Evolutionary conservation across 2,113 vertebrate species (phyloP), one percentile per base, ranked within the genome.

Genomic region (Seriola rivoliana): DNA sequence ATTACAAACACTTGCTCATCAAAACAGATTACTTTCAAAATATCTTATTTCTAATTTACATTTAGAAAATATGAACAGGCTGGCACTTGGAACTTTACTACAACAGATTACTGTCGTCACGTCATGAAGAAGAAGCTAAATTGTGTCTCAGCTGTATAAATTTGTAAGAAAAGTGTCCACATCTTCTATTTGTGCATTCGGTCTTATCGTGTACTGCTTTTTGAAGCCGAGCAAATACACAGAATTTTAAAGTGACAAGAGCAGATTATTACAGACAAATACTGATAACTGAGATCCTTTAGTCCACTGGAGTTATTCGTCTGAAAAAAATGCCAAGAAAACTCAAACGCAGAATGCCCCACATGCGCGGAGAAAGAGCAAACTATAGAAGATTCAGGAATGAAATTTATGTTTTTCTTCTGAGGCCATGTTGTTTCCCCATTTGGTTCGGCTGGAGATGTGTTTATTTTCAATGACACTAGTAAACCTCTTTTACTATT

Each of bases 391-490:
- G 67, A 68, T 72, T 21, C n/a, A 46, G 40, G 40, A 42, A 42
- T 10, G 40, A 11, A 36, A 42, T 2, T 42, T 8, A 25, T 42
- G 4, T 21, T 32, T 48, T 76, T 74, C 4, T 29, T 54, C 52
- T n/a, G 32, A 23, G 42, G 54, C 40, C 23, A 50, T 1, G 21
- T 48, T 73, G 19, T 46, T 64, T 29, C 29, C 17, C n/a, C 19
- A 16, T 17, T 48, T 63, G 32, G 69, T 29, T 73, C 68, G 16
- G 32, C 42, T 9, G 7, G 11, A 81, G n/a, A 77, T 54, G 12
- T 68, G 7, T 59, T 71, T 55, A 72, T 81, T 77, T 69, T 11
- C 44, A 78, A 8, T 60, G 29, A 60, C 68, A 46, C 10, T 12
- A 13, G 62, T 54, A 60, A 54, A 55, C 36, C 44, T 67, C 17